Percentiles rank a stretch among this genome's conserved stretches.
Evolutionary conservation across 2,888 invertebrate genomes (phyloP).

Genomic region (Imbricaverruca yamaguchii): DNA sequence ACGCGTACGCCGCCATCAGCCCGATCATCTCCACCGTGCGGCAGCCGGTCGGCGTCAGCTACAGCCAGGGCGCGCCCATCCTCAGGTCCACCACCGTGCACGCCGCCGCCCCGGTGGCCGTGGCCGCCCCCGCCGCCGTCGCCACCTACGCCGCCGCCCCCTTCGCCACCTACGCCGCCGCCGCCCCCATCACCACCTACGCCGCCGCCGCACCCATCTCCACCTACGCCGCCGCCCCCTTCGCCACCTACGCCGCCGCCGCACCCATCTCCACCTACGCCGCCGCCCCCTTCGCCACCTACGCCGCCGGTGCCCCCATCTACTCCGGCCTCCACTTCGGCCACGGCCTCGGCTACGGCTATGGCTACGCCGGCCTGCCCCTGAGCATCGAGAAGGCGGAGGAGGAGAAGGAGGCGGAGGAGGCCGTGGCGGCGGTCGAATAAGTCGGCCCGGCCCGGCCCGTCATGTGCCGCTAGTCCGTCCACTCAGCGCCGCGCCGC

Average conservation of each 20-base stretch:
- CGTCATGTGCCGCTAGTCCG: background rate
- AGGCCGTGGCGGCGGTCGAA: background rate
- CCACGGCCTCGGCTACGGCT: slow-evolving; percentile 23
- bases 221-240: slow-evolving; percentile 41
- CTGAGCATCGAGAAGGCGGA: slow-evolving; percentile 5
- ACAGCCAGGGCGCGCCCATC: slow-evolving; percentile 37
- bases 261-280: slow-evolving; percentile 37
- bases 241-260: slow-evolving; percentile 38
- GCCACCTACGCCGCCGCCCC: slow-evolving; percentile 44
- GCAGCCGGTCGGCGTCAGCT: slow-evolving; percentile 41
- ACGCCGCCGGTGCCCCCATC: background rate
- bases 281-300: slow-evolving; percentile 32
- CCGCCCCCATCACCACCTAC: slow-evolving; percentile 36
- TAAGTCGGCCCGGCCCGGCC: background rate
- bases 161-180: slow-evolving; percentile 36
- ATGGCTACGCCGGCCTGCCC: slow-evolving; percentile 21
- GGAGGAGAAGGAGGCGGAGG: background rate
- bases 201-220: slow-evolving; percentile 41
- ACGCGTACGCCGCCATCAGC: slow-evolving; percentile 46
- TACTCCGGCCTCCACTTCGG: background rate
- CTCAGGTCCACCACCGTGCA: slow-evolving; percentile 41
- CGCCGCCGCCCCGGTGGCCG: slow-evolving; percentile 57
- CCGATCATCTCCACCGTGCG: slow-evolving; percentile 40
- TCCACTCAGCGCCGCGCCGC: background rate
- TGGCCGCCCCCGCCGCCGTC: slow-evolving; percentile 51